Percentiles rank a stretch among this genome's conserved stretches.
phyloP scores from a whole-genome alignment of 2,888 invertebrate species.

The Brachynemurus nebulosus region DNA sequence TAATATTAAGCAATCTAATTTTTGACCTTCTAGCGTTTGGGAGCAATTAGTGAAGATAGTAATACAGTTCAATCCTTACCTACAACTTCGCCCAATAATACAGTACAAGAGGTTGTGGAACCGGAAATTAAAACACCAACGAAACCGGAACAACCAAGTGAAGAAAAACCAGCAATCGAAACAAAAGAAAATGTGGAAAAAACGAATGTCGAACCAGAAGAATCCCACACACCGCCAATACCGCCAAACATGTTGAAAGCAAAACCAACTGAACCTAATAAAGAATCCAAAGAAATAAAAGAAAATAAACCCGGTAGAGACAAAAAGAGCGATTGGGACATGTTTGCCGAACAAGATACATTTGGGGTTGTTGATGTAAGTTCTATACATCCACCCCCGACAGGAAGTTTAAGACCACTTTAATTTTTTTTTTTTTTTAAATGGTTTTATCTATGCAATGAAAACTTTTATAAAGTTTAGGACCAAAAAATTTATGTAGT shows the following conservation, averaged over 20 bases:
- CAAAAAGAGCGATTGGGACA: conserved; percentile 65
- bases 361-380: conserved; percentile 62
- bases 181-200: conserved; percentile 9
- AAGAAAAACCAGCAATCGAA: conserved; percentile 16
- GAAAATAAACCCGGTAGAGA: not conserved
- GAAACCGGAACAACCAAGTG: conserved; percentile 7
- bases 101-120: not conserved
- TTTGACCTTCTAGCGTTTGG: conserved; percentile 33
- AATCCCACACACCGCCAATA: conserved; percentile 30
- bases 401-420: no score
- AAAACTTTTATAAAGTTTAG: no score
- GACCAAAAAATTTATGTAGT: no score
- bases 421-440: no score
- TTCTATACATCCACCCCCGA: no score
- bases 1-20: conserved; percentile 5
- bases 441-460: no score
- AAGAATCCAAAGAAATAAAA: conserved; percentile 20
- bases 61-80: conserved; percentile 26
- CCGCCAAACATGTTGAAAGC: conserved; percentile 26
- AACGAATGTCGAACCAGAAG: conserved; percentile 19
- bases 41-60: conserved; percentile 43
- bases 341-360: conserved; percentile 86
- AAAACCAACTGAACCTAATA: conserved; percentile 23
- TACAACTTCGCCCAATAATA: conserved; percentile 14
- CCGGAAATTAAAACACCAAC: conserved; percentile 10